These are phyloP conservation scores for Oedothorax gibbosus DNA, from an alignment of 1,140 invertebrate species.

Conservation along the genomic window DNA sequence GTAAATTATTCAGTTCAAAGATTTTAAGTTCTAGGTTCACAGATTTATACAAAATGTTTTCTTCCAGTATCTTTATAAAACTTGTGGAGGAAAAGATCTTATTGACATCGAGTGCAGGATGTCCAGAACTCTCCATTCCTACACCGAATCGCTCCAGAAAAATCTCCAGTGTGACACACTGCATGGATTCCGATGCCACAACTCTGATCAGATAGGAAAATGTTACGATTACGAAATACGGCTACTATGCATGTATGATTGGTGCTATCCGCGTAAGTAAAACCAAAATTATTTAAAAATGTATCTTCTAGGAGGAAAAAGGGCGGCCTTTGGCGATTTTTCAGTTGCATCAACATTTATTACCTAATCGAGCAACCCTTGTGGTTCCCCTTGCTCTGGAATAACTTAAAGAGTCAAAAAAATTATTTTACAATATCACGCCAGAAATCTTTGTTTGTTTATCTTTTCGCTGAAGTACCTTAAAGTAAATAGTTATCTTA, in stretches of 20 bases:
- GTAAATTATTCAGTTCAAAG: too few species aligned
- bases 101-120: conserved; percentile 47
- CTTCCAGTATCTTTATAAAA: conserved; percentile 23
- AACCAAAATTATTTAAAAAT: neutral
- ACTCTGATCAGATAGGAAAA: conserved; percentile 39
- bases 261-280: conserved; percentile 52
- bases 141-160: conserved; percentile 18
- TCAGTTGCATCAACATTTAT: too few species aligned
- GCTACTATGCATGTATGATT: conserved; percentile 52
- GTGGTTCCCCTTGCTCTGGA: too few species aligned
- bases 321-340: too few species aligned
- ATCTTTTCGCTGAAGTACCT: too few species aligned
- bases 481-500: too few species aligned
- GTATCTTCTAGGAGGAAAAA: neutral
- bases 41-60: too few species aligned
- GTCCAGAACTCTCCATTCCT: conserved; percentile 23
- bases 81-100: conserved; percentile 43
- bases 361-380: too few species aligned
- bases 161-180: conserved; percentile 40
- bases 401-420: too few species aligned
- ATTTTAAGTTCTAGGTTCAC: too few species aligned
- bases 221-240: conserved; percentile 62
- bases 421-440: too few species aligned
- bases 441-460: too few species aligned
- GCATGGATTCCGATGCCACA: conserved; percentile 44